Evolutionary conservation across 2,113 vertebrate genomes (phyloP).

Genomic region (Daboia siamensis): DNA sequence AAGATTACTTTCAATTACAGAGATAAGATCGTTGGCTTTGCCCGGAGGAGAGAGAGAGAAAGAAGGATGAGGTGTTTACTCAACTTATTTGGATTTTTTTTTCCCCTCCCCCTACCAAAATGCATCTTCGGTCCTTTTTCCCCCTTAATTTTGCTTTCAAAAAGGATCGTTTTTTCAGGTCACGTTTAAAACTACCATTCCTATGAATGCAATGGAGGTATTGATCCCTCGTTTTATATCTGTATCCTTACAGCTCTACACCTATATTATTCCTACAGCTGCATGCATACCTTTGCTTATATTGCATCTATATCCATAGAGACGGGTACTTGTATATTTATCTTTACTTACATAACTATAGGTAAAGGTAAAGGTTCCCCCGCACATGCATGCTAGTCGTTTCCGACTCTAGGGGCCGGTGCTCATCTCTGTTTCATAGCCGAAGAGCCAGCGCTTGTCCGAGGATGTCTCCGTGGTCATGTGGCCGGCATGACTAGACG

Average conservation of each 20-base stretch:
- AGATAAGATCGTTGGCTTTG: slow-evolving; percentile 72
- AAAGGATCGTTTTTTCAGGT: slow-evolving; percentile 56
- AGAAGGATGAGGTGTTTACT: slow-evolving; percentile 49
- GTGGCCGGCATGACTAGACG: too few species aligned
- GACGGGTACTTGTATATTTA: background rate
- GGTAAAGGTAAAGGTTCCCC: too few species aligned
- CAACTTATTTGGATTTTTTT: slow-evolving; percentile 28
- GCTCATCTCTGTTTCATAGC: too few species aligned
- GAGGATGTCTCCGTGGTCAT: too few species aligned
- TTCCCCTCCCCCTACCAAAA: background rate
- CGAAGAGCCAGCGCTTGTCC: too few species aligned
- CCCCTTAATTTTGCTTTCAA: slow-evolving; percentile 33
- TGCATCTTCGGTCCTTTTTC: slow-evolving; percentile 33
- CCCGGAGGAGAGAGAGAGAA: slow-evolving; percentile 38
- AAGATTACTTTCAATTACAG: slow-evolving; percentile 78
- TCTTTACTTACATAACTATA: background rate
- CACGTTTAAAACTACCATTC: slow-evolving; percentile 42
- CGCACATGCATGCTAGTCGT: too few species aligned
- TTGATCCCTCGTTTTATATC: background rate
- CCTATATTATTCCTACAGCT: background rate
- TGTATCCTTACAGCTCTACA: background rate
- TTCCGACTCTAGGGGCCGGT: too few species aligned
- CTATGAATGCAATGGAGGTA: slow-evolving; percentile 29
- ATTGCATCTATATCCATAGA: background rate
- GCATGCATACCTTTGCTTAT: background rate